Evolutionary conservation across 2,113 vertebrate genomes (phyloP).

Genomic region (Willisornis vidua): DNA sequence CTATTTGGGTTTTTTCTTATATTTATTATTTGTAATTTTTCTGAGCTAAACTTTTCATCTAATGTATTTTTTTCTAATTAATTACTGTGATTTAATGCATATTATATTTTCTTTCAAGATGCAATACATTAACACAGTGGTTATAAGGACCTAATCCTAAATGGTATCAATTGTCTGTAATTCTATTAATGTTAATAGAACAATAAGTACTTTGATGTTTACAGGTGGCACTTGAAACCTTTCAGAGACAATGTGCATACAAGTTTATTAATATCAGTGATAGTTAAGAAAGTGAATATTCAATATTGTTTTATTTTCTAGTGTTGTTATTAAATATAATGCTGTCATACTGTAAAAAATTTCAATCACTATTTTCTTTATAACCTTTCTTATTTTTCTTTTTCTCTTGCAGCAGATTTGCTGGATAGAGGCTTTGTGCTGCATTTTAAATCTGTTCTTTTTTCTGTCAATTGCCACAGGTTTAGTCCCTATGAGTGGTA

Average conservation of each 20-base stretch:
- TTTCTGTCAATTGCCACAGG: slow-evolving; percentile 91
- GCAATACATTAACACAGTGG: background rate
- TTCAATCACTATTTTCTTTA: slow-evolving; percentile 56
- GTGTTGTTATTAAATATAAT: slow-evolving; percentile 1
- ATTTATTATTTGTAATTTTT: background rate
- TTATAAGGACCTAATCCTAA: background rate
- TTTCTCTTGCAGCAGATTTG: slow-evolving; percentile 80
- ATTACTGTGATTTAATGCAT: background rate
- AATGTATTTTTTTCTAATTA: background rate
- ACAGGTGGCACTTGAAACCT: background rate
- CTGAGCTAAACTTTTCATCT: background rate
- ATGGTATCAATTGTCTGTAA: background rate
- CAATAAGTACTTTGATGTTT: background rate
- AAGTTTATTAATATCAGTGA: background rate
- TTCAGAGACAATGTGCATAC: background rate
- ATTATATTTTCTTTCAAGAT: slow-evolving; percentile 10
- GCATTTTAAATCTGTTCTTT: slow-evolving; percentile 78
- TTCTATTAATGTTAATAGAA: background rate
- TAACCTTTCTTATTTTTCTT: slow-evolving; percentile 77
- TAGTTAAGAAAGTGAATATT: background rate
- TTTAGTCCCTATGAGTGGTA: slow-evolving; percentile 99
- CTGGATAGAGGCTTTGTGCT: slow-evolving; percentile 69
- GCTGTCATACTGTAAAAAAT: slow-evolving; percentile 33
- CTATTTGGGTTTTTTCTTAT: background rate
- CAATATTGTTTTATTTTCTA: background rate